Evolutionary conservation across 2,113 vertebrate species (phyloP).

Genomic region (Dasyurus viverrinus): DNA sequence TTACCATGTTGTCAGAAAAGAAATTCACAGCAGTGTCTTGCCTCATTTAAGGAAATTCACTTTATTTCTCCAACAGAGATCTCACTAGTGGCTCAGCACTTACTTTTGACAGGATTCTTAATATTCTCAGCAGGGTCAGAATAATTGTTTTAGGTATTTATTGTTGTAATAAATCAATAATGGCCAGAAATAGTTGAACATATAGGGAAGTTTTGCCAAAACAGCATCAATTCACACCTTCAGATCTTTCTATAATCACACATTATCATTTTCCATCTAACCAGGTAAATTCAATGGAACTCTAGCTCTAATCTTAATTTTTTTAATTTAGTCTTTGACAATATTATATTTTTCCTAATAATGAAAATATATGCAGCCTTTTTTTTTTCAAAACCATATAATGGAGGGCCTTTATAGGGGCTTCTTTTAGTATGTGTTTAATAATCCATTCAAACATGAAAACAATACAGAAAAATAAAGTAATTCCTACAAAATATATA

Average conservation of each 20-base stretch:
- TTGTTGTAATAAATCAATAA: slow-evolving; percentile 63
- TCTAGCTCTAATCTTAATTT: not conserved
- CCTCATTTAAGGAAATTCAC: slow-evolving; percentile 59
- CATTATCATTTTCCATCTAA: not conserved
- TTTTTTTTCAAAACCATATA: not conserved
- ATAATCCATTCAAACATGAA: not conserved
- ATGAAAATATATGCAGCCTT: not conserved
- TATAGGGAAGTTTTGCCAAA: slow-evolving; percentile 45
- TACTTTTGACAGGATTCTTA: slow-evolving; percentile 64
- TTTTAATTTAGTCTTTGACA: not conserved
- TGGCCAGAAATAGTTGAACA: slow-evolving; percentile 57
- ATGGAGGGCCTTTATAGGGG: not conserved
- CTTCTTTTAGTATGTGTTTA: not conserved
- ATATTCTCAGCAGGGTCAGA: slow-evolving; percentile 49
- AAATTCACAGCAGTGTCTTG: slow-evolving; percentile 63
- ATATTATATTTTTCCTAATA: not conserved
- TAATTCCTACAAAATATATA: slow-evolving; percentile 17
- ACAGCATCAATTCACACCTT: not conserved
- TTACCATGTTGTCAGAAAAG: slow-evolving; percentile 70
- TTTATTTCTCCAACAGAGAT: slow-evolving; percentile 58
- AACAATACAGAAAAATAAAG: slow-evolving; percentile 23
- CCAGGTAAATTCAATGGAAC: not conserved
- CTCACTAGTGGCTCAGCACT: slow-evolving; percentile 51
- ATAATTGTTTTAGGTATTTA: slow-evolving; percentile 68
- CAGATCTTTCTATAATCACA: slow-evolving; percentile 41